Conservation (phyloP, 35 echinoderm and acorn worm species). For the Stichopus chloronotus region DNA sequence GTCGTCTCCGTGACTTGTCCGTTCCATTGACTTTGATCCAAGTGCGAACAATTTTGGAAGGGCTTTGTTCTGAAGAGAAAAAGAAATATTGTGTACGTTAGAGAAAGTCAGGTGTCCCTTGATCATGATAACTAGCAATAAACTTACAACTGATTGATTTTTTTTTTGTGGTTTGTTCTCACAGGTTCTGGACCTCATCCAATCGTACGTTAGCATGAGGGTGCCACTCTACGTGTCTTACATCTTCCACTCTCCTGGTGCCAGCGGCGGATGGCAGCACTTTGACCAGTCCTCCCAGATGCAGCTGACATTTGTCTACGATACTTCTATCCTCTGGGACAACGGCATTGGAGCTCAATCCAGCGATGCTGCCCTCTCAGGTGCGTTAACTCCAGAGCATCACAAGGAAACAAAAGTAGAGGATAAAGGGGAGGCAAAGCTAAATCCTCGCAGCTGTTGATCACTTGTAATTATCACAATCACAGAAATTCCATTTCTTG, state of each 20-base stretch:
- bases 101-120: too few relatives aligned
- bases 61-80: too few relatives aligned
- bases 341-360: conserved; percentile 89
- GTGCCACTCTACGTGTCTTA: conserved; percentile 94
- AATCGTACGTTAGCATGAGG: conserved; percentile 90
- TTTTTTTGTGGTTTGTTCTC: too few relatives aligned
- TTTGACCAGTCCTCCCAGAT: conserved; percentile 97
- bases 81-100: too few relatives aligned
- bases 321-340: conserved; percentile 99
- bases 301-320: conserved; percentile 95
- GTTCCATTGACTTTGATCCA: too few relatives aligned
- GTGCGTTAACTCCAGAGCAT: conserved; percentile 9
- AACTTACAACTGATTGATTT: too few relatives aligned
- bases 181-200: conserved; percentile 89
- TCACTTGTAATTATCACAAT: too few relatives aligned
- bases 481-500: too few relatives aligned
- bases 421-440: not conserved
- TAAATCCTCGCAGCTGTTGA: too few relatives aligned
- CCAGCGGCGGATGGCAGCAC: conserved; percentile 95
- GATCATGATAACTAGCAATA: too few relatives aligned
- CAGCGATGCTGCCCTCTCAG: conserved; percentile 57
- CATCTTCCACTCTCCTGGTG: conserved; percentile 96
- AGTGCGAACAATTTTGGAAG: too few relatives aligned
- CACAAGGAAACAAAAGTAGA: not conserved
- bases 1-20: too few relatives aligned